Evolutionary conservation across 1,140 invertebrate species (phyloP).

Genomic region (Lepidurus apus): DNA sequence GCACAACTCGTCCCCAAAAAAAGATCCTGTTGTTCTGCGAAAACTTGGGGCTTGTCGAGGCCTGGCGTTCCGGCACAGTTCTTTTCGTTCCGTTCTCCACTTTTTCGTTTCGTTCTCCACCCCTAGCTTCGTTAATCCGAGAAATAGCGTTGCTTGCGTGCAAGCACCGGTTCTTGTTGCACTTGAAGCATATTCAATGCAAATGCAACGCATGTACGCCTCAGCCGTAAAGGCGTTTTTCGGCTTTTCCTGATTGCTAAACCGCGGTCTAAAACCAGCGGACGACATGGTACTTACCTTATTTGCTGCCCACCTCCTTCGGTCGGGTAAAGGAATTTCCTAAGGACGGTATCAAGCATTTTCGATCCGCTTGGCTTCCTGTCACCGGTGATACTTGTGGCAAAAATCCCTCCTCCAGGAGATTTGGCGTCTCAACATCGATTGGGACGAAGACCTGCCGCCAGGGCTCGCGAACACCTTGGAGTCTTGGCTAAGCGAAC

Average conservation of each 20-base stretch:
- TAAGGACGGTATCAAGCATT: too few relatives aligned
- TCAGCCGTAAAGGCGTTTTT: not conserved
- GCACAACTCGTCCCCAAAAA: not conserved
- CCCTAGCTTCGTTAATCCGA: not conserved
- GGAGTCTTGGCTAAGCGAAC: too few relatives aligned
- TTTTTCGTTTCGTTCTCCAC: not conserved
- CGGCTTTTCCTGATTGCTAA: not conserved
- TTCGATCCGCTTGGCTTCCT: too few relatives aligned
- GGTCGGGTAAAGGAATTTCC: not conserved
- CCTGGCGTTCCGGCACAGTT: not conserved
- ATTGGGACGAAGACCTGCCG: too few relatives aligned
- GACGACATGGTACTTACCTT: not conserved
- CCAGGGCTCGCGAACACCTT: too few relatives aligned
- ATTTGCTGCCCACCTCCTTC: not conserved
- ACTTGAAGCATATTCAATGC: not conserved
- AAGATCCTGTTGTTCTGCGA: slow-evolving; percentile 7
- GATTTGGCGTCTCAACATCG: too few relatives aligned
- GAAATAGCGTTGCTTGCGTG: not conserved
- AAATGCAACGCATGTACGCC: not conserved
- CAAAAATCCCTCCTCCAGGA: too few relatives aligned
- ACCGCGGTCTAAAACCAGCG: not conserved
- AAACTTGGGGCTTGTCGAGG: not conserved
- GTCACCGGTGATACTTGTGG: too few relatives aligned
- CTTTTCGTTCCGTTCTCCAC: too few relatives aligned
- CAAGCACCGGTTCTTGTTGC: not conserved